Base-by-base conservation (phyloP, 2,888 invertebrate species). In the Pristionchus fissidentatus region DNA sequence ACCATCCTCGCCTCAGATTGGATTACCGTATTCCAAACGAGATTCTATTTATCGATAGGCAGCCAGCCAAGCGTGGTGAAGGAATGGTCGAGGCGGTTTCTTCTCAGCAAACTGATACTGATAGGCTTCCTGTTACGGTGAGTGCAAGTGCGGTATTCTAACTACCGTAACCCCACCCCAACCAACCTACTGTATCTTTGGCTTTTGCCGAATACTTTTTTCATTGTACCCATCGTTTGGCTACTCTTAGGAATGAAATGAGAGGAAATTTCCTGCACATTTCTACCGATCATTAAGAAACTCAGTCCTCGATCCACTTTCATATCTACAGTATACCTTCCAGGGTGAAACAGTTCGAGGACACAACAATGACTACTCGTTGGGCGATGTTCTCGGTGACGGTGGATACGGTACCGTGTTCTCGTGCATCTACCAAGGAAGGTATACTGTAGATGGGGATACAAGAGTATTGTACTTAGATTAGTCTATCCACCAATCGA, bases 331-430 rank as follows among this genome's bases (percentile, higher is more conserved):
- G n/a, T n/a, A n/a, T n/a, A n/a, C n/a, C n/a, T n/a, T 77, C 15
- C 55, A 83, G 70, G 83, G 70, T 52, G 83, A 83, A 55, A 41
- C 7, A 26, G 55, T 83, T 22, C 46, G 55, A 1, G 83, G 70
- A 32, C 49, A 83, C 41, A 46, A 52, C 22, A 43, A 41, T 57
- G 83, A 83, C 29, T 83, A 83, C 29, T 1, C 26, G 35, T 73
- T 83, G 35, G 83, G 83, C 15, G 73, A 83, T 7, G 83, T 83
- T 0, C 38, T 83, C 3, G 83, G 83, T 7, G 83, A 83, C 35
- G 83, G 83, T 32, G 83, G 83, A 46, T 83, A 83, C 55, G 83
- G 83, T n/a, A 73, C 83, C 3, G 83, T 83, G 7, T 83, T 83
- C 73, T 49, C 73, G 8, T 83, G 83, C 55, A 46, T 38, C 29